These are phyloP conservation scores for Eupithecia tripunctaria DNA, from an alignment of 2,888 invertebrate species.

Conservation along the genomic window DNA sequence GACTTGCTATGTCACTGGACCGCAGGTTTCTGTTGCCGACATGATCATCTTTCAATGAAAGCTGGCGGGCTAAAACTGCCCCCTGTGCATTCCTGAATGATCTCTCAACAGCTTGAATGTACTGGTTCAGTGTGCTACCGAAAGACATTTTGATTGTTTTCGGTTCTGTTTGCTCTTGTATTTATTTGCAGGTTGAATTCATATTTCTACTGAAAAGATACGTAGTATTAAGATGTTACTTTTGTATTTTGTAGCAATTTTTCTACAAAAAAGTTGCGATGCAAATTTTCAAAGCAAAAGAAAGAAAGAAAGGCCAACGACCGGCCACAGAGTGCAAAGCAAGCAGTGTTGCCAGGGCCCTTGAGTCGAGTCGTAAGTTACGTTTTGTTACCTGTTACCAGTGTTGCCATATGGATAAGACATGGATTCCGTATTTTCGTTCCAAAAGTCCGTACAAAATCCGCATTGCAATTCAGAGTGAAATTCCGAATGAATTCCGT, in stretches of 20 bases:
- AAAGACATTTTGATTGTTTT: constrained; percentile 47
- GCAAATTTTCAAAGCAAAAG: no score
- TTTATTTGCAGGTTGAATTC: background rate
- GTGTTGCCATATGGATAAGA: no score
- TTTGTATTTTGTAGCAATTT: background rate
- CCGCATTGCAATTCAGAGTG: no score
- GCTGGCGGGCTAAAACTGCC: constrained; percentile 81
- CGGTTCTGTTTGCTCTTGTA: background rate
- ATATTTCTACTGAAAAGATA: background rate
- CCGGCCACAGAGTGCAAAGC: no score
- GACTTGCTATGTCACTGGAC: constrained; percentile 87
- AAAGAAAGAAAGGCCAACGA: no score
- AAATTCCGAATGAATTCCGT: no score
- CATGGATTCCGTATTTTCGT: no score
- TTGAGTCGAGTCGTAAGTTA: no score
- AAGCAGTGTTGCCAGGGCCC: no score
- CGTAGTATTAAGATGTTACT: no score
- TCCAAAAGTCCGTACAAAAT: no score
- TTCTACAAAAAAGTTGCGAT: background rate
- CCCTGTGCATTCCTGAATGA: constrained; percentile 87
- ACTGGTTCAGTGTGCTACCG: constrained; percentile 68
- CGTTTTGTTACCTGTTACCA: no score
- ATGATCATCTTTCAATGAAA: constrained; percentile 89
- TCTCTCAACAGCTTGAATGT: constrained; percentile 83
- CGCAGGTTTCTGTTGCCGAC: constrained; percentile 88